Evolutionary conservation across 1,140 invertebrate species (phyloP), one percentile per base, ranked within the genome.

Genomic region (Himalopsyche phryganea): DNA sequence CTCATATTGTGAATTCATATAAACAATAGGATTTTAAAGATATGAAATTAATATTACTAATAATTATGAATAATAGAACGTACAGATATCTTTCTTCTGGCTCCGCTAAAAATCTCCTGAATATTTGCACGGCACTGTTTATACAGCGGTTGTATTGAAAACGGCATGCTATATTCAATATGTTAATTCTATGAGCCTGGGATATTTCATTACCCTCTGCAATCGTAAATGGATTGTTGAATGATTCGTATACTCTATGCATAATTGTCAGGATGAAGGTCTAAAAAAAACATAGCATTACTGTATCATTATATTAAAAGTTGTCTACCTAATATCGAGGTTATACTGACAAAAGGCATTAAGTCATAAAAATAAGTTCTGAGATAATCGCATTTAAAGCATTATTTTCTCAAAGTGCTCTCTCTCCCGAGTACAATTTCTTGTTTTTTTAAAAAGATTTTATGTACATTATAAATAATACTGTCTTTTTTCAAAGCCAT

Each of bases 121-220:
- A 44, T 5, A 52, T 19, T 32, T 52, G 50, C 11, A 44, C 13
- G 10, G 50, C 23, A 11, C 14, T 46, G 2, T 13, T 20, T 15
- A 36, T 10, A 32, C 52, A 54, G 13, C 36, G 14, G 1, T 33
- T 28, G 18, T 11, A 13, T 11, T 54, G 41, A 54, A 54, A 54
- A 18, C 46, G 41, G 18, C 52, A 54, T 6, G 52, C 41, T 13
- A 54, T 46, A 15, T 45, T 18, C 13, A 54, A 23, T n/a, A 54
- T 54, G 14, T 54, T 54, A 7, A 28, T 38, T 17, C 32, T 47
- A 10, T 54, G 52, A 35, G 17, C 15, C 13, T 54, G 41, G 15
- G 45, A 9, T 44, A 13, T 44, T 7, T 7, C 6, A 44, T 44
- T 14, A 13, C 10, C 6, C 41, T 17, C 7, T 44, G 41, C 6